phyloP scores from a whole-genome alignment of 2,797 vertebrate species.

The Cossypha dichroa region DNA sequence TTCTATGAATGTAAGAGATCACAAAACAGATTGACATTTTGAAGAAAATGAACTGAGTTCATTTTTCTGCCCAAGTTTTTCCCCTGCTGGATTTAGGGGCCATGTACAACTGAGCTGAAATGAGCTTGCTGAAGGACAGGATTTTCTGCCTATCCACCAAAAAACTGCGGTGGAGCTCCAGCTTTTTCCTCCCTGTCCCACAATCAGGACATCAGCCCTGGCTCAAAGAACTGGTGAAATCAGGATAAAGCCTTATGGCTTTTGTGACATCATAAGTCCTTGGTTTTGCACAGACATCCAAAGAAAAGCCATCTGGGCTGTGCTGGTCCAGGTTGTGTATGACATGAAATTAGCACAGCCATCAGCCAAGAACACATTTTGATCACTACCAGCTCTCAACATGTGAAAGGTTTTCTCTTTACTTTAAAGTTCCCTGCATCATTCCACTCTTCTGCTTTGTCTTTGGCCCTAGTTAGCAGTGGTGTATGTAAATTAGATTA shows the following conservation, averaged over 20 bases:
- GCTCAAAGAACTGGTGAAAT: neutral
- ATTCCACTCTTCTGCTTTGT: neutral
- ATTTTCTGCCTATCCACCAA: neutral
- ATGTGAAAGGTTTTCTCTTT: neutral
- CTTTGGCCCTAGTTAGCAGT: neutral
- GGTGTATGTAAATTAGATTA: neutral
- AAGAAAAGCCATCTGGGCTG: neutral
- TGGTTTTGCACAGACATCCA: neutral
- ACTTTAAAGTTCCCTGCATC: neutral
- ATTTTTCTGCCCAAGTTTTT: neutral
- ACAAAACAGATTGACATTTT: neutral
- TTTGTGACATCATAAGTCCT: neutral
- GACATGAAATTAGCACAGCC: neutral
- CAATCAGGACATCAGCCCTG: neutral
- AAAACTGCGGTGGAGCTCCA: neutral
- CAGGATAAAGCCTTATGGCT: neutral
- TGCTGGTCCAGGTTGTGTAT: fast-evolving
- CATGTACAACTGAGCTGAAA: neutral
- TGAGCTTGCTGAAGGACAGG: fast-evolving
- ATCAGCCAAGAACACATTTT: neutral
- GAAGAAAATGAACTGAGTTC: neutral
- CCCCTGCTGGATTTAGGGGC: neutral
- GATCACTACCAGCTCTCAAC: neutral
- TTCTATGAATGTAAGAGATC: neutral
- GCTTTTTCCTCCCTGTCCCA: neutral